phyloP scores from a whole-genome alignment of 1,140 invertebrate genomes.

The Lasaia peninsularis region DNA sequence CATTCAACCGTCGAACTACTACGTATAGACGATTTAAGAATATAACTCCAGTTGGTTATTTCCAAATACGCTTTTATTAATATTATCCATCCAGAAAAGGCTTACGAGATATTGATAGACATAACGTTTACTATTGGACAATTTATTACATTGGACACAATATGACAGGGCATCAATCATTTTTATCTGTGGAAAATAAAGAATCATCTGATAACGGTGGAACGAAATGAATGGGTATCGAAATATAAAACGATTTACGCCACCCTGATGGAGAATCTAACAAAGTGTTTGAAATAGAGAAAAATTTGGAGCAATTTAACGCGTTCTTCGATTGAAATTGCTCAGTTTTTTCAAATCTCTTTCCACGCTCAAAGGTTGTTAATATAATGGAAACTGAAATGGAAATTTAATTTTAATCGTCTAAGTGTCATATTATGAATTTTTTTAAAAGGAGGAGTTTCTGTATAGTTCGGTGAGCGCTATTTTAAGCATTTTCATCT shows the following conservation, averaged over 20 bases:
- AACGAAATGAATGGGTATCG: conserved; percentile 22
- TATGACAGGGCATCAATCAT: conserved; percentile 9
- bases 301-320: background rate
- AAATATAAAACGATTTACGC: conserved; percentile 17
- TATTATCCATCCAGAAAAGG: conserved; percentile 1
- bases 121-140: conserved; percentile 8
- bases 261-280: conserved; percentile 2
- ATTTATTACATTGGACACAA: conserved; percentile 8
- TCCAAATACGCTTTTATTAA: background rate
- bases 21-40: no score
- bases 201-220: conserved; percentile 23
- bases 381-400: no score
- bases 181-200: conserved; percentile 22
- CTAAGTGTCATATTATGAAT: no score
- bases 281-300: conserved; percentile 2
- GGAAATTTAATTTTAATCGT: no score
- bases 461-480: no score
- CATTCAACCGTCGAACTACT: no score
- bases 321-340: background rate
- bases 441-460: no score
- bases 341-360: background rate
- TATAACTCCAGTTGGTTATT: background rate
- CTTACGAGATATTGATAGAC: conserved; percentile 11
- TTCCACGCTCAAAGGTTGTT: background rate
- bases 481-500: no score